Base-by-base conservation (phyloP, 1,140 invertebrate genomes). In the Lordiphosa mommai region DNA sequence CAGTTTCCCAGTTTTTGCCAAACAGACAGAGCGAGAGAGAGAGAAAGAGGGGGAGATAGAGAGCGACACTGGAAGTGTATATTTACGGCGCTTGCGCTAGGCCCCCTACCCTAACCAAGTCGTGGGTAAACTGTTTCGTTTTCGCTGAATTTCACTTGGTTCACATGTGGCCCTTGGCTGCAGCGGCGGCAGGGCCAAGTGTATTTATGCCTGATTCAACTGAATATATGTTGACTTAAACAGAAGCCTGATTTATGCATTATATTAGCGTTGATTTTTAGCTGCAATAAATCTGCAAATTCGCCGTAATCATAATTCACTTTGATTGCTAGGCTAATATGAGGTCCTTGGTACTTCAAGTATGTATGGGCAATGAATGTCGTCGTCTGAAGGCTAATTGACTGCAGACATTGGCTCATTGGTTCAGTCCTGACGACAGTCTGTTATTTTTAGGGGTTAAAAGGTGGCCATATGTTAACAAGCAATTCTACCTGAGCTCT, bases 261-360 rank as follows among this genome's bases (percentile, higher is more conserved):
- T 74, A 84, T 82, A 84, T 82, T 82, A 68, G 67, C 72, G 56
- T 63, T 58, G 67, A 77, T 84, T 82, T 69, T 82, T 71, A 71
- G 72, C 71, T 82, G 61, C 77, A 72, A 72, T 84, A 84, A 84
- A 84, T 84, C 56, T 71, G 53, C 41, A 46, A 82, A 82, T 71
- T 55, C 38, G 27, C 63, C 43, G 63, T 50, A 50, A 67, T 67
- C 41, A 67, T 67, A 67, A 50, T 50, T 67, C 63, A 67, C 63
- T 36, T 41, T 30, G 50, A 36, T 41, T 30, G 50, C 32, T 38
- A 38, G 41, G 16, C 61, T 66, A 66, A 66, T 57, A 48, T 47
- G 30, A 37, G 52, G 27, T 43, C 27, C 40, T 23, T 43, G 40
- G 7, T 23, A 43, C 40, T 43, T 40, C 23, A 13, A 43, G 7